Evolutionary conservation across 1,140 invertebrate species (phyloP).

Genomic region (Tetramorium parvispinum): DNA sequence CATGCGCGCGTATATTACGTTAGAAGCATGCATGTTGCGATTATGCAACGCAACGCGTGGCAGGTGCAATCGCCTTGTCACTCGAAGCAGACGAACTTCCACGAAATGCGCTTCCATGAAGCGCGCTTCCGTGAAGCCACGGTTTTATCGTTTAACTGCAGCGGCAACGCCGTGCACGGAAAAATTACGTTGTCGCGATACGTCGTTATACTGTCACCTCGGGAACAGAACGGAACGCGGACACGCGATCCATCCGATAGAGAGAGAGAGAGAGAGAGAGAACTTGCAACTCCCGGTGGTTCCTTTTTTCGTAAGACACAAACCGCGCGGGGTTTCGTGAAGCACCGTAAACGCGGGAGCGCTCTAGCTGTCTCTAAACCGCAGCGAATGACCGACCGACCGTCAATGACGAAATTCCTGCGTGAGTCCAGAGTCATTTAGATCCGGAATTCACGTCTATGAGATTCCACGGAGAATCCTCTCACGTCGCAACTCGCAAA

Average conservation of each 20-base stretch:
- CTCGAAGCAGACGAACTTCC: constrained; percentile 47
- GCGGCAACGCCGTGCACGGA: constrained; percentile 5
- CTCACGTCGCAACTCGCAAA: constrained; percentile 9
- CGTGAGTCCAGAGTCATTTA: neutral
- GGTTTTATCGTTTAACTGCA: constrained; percentile 30
- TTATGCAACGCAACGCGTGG: constrained; percentile 35
- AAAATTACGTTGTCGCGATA: constrained; percentile 30
- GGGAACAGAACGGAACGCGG: constrained; percentile 7
- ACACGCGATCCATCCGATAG: constrained; percentile 21
- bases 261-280: too few species aligned
- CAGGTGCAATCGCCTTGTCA: constrained; percentile 53
- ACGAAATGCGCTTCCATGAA: constrained; percentile 33
- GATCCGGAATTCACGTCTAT: constrained; percentile 26
- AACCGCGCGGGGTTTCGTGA: constrained; percentile 64
- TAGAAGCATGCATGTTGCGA: neutral
- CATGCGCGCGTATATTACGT: neutral
- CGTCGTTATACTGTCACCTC: constrained; percentile 11
- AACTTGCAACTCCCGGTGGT: neutral
- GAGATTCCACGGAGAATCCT: neutral
- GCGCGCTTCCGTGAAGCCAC: constrained; percentile 38
- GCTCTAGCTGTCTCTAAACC: constrained; percentile 51
- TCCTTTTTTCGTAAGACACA: constrained; percentile 26
- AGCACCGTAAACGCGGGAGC: constrained; percentile 54
- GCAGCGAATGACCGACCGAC: constrained; percentile 28
- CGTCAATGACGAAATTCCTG: constrained; percentile 52